phyloP scores from a whole-genome alignment of 2,113 vertebrate species.

The Syrmaticus mikado region DNA sequence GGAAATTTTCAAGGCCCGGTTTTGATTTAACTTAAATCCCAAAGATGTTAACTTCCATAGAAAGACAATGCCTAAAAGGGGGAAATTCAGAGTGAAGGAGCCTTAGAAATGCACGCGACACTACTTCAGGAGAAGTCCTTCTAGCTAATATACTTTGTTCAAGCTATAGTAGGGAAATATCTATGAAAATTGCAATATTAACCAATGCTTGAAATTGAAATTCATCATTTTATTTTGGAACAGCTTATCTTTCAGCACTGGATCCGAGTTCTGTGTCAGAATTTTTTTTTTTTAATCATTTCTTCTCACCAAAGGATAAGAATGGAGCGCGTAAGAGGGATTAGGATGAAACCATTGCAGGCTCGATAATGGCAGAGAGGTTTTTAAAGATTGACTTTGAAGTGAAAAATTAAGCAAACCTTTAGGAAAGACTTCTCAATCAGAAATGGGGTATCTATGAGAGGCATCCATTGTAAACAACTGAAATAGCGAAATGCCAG shows the following conservation, averaged over 20 bases:
- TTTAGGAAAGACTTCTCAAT: constrained; percentile 20
- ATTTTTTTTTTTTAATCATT: constrained; percentile 54
- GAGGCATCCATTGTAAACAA: constrained; percentile 54
- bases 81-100: neutral
- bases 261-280: constrained; percentile 29
- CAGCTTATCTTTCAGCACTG: constrained; percentile 55
- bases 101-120: neutral
- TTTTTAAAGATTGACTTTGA: constrained; percentile 64
- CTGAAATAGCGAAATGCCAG: neutral
- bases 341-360: constrained; percentile 64
- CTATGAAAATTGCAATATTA: constrained; percentile 51
- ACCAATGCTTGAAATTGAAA: constrained; percentile 51
- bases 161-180: neutral
- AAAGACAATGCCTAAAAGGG: neutral
- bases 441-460: constrained; percentile 27
- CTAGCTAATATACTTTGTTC: constrained; percentile 29
- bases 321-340: constrained; percentile 46
- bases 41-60: neutral
- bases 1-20: neutral
- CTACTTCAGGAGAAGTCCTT: constrained; percentile 10
- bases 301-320: constrained; percentile 59
- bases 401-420: constrained; percentile 60
- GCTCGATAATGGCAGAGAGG: constrained; percentile 52
- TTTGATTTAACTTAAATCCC: neutral
- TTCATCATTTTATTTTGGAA: constrained; percentile 60